Conservation (phyloP, 2,888 invertebrate genomes). For the Leucoma salicis region DNA sequence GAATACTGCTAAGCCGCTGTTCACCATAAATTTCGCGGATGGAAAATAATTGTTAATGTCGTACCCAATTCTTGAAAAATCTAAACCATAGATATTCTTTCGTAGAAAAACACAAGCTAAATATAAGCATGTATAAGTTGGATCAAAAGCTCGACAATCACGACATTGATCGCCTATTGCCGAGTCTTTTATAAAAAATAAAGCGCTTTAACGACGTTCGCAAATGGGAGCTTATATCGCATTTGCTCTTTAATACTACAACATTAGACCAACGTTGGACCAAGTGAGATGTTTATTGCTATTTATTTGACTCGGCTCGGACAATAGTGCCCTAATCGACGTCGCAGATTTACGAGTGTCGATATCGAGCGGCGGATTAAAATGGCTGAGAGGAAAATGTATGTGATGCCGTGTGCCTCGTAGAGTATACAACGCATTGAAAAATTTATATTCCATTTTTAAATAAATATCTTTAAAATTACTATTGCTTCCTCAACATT, state of each 20-base stretch:
- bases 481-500: too few relatives aligned
- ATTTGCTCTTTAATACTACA: constrained; percentile 9
- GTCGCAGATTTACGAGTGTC: constrained; percentile 53
- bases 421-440: background rate
- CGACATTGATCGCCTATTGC: background rate
- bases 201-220: constrained; percentile 25
- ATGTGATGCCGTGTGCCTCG: constrained; percentile 18
- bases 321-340: constrained; percentile 56
- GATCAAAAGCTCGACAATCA: background rate
- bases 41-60: too few relatives aligned
- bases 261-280: constrained; percentile 17
- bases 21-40: too few relatives aligned
- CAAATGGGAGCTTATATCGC: constrained; percentile 30
- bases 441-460: background rate
- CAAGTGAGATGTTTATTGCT: constrained; percentile 47
- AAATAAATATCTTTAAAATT: too few relatives aligned
- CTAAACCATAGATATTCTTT: too few relatives aligned
- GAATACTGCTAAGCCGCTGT: too few relatives aligned
- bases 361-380: constrained; percentile 44
- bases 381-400: constrained; percentile 46
- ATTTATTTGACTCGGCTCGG: constrained; percentile 50
- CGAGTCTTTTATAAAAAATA: constrained; percentile 7
- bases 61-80: too few relatives aligned
- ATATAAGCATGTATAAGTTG: background rate
- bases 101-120: too few relatives aligned